A percentile compares a stretch with the other conserved stretches of the same genome.
Conservation (phyloP, 2,113 vertebrate genomes). For the Coracopsis vasa region DNA sequence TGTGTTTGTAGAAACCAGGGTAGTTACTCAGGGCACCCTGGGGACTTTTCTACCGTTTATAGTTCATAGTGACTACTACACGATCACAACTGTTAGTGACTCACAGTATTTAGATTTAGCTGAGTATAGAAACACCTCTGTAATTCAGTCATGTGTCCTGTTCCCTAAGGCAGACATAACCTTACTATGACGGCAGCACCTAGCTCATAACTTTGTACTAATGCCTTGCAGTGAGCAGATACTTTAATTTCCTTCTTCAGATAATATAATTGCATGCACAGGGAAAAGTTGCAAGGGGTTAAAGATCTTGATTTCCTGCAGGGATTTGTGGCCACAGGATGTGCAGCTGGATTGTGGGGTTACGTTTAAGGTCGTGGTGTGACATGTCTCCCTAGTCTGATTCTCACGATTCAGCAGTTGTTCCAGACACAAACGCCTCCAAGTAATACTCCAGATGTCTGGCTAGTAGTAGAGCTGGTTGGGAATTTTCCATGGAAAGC, state of each 20-base stretch:
- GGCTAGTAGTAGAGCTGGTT: neutral
- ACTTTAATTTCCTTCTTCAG: neutral
- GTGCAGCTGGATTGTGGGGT: neutral
- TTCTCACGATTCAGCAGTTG: neutral
- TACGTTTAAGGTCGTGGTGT: neutral
- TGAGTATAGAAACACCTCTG: neutral
- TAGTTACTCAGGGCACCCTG: neutral
- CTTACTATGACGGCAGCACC: neutral
- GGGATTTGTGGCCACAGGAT: neutral
- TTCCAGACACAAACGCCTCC: neutral
- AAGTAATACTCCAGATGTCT: conserved; percentile 32
- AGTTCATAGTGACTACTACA: neutral
- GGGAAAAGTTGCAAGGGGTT: neutral
- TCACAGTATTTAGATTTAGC: neutral
- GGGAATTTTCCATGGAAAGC: conserved; percentile 19
- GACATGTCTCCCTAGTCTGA: neutral
- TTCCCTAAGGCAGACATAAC: neutral
- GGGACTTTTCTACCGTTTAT: neutral
- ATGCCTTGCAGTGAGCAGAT: neutral
- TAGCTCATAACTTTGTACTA: neutral
- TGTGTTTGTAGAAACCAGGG: neutral
- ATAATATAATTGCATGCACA: neutral
- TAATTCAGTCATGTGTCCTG: neutral
- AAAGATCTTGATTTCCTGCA: neutral
- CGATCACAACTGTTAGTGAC: neutral